These are phyloP conservation scores for Galaxias olidus DNA, from an alignment of 2,797 vertebrate species.

Conservation along the genomic window DNA sequence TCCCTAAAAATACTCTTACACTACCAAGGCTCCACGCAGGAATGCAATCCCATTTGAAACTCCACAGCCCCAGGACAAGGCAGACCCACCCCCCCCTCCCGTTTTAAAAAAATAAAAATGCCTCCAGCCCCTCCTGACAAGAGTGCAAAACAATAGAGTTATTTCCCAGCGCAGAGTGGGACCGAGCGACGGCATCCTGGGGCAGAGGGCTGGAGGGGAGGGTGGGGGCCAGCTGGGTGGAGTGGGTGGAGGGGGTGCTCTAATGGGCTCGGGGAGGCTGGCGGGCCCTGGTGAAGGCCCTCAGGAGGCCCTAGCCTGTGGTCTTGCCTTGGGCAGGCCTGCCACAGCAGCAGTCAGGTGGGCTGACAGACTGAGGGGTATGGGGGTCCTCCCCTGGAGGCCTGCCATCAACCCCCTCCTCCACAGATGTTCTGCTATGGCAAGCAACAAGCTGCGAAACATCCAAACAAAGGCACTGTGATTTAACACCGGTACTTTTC, in stretches of 20 bases:
- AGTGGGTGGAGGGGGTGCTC: slow-evolving; percentile 67
- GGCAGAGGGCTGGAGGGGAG: slow-evolving; percentile 69
- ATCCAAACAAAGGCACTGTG: slow-evolving; percentile 52
- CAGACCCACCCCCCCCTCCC: slow-evolving; percentile 18
- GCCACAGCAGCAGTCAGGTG: slow-evolving; percentile 76
- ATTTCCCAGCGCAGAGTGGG: slow-evolving; percentile 56
- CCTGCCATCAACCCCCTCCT: slow-evolving; percentile 49
- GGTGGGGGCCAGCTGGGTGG: slow-evolving; percentile 52
- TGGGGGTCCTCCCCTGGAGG: slow-evolving; percentile 64
- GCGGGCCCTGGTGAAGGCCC: slow-evolving; percentile 81
- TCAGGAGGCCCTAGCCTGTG: slow-evolving; percentile 85
- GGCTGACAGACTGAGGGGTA: slow-evolving; percentile 74
- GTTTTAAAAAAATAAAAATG: slow-evolving; percentile 41
- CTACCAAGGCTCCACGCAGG: slow-evolving; percentile 36
- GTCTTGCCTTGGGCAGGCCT: slow-evolving; percentile 87
- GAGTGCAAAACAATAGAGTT: slow-evolving; percentile 69
- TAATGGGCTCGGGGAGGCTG: slow-evolving; percentile 81
- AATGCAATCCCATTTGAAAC: slow-evolving; percentile 52
- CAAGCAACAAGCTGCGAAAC: slow-evolving; percentile 65
- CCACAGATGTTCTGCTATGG: slow-evolving; percentile 60
- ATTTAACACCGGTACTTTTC: slow-evolving; percentile 32
- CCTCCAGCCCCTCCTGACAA: slow-evolving; percentile 60
- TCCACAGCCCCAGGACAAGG: slow-evolving; percentile 68
- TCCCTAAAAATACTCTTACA: slow-evolving; percentile 63
- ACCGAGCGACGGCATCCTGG: slow-evolving; percentile 74